Base-by-base conservation (phyloP, 23 tunicate genomes). In the Corella eumyota region DNA sequence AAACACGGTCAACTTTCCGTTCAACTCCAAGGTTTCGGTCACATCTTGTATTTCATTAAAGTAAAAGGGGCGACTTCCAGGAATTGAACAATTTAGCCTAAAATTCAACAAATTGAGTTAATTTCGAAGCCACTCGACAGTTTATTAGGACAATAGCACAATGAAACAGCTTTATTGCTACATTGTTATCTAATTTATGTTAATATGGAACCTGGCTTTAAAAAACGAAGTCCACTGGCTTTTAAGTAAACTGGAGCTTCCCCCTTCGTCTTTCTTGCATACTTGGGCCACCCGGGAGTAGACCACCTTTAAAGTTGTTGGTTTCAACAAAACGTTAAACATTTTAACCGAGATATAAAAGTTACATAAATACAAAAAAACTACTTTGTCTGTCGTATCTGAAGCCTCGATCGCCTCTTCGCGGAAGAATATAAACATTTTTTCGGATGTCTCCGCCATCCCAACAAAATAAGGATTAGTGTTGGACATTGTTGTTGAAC, bases 201-300 rank as follows among this genome's bases (percentile, higher is more conserved):
- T n/a, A n/a, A n/a, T n/a, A n/a, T n/a, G n/a, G n/a, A 55, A 82
- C 92, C 92, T 73, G 40, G 92, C 92, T 62, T 74, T 82, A 53
- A 74, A 82, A 50, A 74, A 82, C 20, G 92, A 67, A 20, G 92
- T 82, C 92, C 92, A 82, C 55, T 74, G 68, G 53, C 50, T 50
- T 22, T 22, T 30, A 17, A 56, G 53, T 3, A 50, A 35, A 1
- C 20, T 48, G n/a, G 25, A 2, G 17, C 35, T 67, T 1, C 81
- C 81, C 15, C 85, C 85, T 56, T 23, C 32, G 58, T 86, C 95
- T 2, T 77, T 52, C 47, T 86, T 86, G 52, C 95, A 86, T 25
- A 86, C 70, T 71, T 71, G 78, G 3, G 85, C 95, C 53, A 86
- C 95, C 31, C 95, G 64, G 30, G 85, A 69, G 36, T 59, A 71